Evolutionary conservation across 2,113 vertebrate genomes (phyloP).

Genomic region (Burhinus bistriatus): DNA sequence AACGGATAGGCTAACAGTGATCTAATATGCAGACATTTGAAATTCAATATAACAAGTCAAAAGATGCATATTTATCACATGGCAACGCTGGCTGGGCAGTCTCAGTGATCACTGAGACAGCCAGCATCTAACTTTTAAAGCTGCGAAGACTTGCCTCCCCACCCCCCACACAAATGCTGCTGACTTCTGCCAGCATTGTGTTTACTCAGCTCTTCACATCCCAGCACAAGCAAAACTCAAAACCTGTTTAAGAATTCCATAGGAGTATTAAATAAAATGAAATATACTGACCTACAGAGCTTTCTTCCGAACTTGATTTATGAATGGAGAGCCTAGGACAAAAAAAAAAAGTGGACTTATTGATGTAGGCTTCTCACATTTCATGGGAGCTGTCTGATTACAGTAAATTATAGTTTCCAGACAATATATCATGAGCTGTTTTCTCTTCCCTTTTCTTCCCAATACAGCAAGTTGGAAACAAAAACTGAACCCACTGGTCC

Average conservation of each 20-base stretch:
- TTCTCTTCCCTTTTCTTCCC: slow-evolving; percentile 27
- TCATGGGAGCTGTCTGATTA: slow-evolving; percentile 30
- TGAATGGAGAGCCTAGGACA: slow-evolving; percentile 85
- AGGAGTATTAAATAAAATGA: slow-evolving; percentile 31
- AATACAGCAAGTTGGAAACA: not conserved
- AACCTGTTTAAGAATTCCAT: slow-evolving; percentile 29
- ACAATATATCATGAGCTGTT: slow-evolving; percentile 7
- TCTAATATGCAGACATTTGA: not conserved
- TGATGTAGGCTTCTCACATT: slow-evolving; percentile 36
- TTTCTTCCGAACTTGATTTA: slow-evolving; percentile 95
- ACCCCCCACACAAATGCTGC: not conserved
- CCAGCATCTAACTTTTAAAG: not conserved
- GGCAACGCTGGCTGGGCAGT: not conserved
- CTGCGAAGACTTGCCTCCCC: not conserved
- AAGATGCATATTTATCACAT: not conserved
- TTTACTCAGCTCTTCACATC: not conserved
- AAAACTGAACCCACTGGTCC: not conserved
- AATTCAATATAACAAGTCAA: not conserved
- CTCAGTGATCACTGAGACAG: not conserved
- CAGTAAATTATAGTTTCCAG: slow-evolving; percentile 47
- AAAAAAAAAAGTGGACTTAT: slow-evolving; percentile 42
- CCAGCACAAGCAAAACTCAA: not conserved
- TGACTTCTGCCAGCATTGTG: not conserved
- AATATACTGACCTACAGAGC: slow-evolving; percentile 85
- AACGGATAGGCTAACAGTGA: not conserved